Evolutionary conservation across 2,113 vertebrate species (phyloP), one percentile per base, ranked within the genome.

Genomic region (Stomatorhinus ivindoensis): DNA sequence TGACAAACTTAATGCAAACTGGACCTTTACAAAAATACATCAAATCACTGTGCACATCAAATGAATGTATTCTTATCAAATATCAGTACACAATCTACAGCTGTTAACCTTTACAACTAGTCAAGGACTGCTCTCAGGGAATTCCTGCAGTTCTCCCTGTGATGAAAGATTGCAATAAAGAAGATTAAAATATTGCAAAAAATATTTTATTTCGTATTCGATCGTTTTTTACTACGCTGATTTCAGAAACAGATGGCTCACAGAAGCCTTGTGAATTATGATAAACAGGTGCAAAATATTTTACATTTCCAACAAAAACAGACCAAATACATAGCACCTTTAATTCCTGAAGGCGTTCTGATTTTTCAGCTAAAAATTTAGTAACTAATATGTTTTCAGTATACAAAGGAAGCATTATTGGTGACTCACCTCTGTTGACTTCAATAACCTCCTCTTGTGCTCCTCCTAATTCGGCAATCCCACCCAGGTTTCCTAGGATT

Each of bases 401-500:
- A 55, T 58, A 24, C 61, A 90, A 65, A 58, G 27, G 80, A 65
- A 53, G 24, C n/a, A 50, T 87, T 88, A 90, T 42, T 24, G 48
- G 89, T 90, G 89, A 88, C 95, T 95, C 89, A 96, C 96, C 96
- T 96, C 95, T 94, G 95, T 98, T 98, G 93, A 97, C 98, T 93
- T 98, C 98, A 93, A 98, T 97, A 92, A 98, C 97, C 93, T 99
- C 97, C 93, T 99, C 98, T 93, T 99, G 98, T 86, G 98, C 98
- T 86, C 96, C 95, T 69, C 94, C 94, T 42, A 95, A 94, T 4
- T 94, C 95, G 80, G 95, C 95, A 58, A 95, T 94, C 89, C 94
- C 94, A 35, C 96, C 94, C n/a, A 96, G 91, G 35, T 97, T 97
- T 89, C 96, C 96, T 90, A 96, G 92, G 89, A 97, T 94, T 89